Evolutionary conservation across 2,888 invertebrate species (phyloP), one percentile per base, ranked within the genome.

Genomic region (Empis livida): DNA sequence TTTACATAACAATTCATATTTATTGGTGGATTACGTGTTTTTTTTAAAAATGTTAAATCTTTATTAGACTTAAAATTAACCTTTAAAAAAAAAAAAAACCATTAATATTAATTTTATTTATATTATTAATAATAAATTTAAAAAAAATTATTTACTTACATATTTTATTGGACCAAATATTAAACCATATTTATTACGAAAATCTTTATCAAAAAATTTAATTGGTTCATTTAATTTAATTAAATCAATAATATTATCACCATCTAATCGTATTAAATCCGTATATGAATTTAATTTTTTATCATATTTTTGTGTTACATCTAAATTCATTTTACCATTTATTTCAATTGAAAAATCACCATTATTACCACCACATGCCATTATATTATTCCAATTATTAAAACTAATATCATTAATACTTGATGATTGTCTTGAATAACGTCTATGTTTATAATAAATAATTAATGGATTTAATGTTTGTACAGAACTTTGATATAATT

Each of bases 141-240:
- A n/a, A n/a, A n/a, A n/a, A n/a, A n/a, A n/a, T n/a, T n/a, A 17
- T 16, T 35, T 13, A 37, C 47, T 47, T 31, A 61, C 59, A 42
- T 49, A 50, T 32, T 23, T 10, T 4, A 59, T 10, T 2, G 61
- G 56, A 20, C 57, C 54, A 23, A 67, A 56, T 5, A 63, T 44
- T 20, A 67, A 42, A 11, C 67, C 68, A 51, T 64, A 67, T 48
- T 63, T 58, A 6, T 57, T 50, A 4, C 54, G 55, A 47, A 59
- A 60, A 10, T 59, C 49, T 1, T 44, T 49, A 8, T 62, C 58
- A 45, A 49, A 45, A 16, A 55, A 30, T 43, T 35, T 48, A 43
- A 46, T 45, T 35, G 9, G 37, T 17, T 47, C 48, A 2, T 41
- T 46, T 3, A 47, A 16, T 13, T 4, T 5, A n/a, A n/a, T n/a